Evolutionary conservation across 2,113 vertebrate species (phyloP), one percentile per base, ranked within the genome.

Genomic region (Polypterus senegalus): DNA sequence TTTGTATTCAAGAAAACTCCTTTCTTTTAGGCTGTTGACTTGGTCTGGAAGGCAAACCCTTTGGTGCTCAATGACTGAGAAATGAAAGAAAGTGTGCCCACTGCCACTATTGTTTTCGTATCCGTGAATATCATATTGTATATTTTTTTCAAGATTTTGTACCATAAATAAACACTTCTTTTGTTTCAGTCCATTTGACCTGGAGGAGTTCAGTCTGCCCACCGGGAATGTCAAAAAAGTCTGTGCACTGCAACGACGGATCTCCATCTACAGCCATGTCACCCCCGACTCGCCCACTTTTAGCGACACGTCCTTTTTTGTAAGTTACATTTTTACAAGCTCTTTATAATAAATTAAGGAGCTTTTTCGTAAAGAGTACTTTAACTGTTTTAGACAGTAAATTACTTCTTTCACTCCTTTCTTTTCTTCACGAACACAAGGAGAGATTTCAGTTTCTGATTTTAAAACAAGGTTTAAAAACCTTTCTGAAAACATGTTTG

Each of bases 211-310:
- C 76, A 92, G 91, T 45, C 81, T 95, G 0, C 93, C 96, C 0
- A 81, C 93, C 0, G 83, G 92, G 9, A 86, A 91, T 3, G 78
- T 94, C 65, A 93, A 83, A 81, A 98, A 94, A 81, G 81, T 89
- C 4, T 79, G 90, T 1, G 92, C 89, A 59, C 84, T 98, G 11
- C 96, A 97, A 74, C 87, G 96, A 72, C 84, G 94, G 69, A 88
- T 96, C 79, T 98, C 96, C 3, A 76, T 97, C 71, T 97, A 97
- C 76, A 98, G 94, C 82, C 96, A 97, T 81, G 92, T 92, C 65
- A 94, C 94, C 4, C 96, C 94, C 0, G 96, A 98, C 73, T 97
- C 96, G 0, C 96, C 96, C 68, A 91, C 86, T 70, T 94, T 94
- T 83, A 94, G 92, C 79, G 92, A 96, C 61, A 84, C 88, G 61